These are phyloP conservation scores for Sciurus niger DNA, from an alignment of 2,113 vertebrate species.

Conservation along the genomic window DNA sequence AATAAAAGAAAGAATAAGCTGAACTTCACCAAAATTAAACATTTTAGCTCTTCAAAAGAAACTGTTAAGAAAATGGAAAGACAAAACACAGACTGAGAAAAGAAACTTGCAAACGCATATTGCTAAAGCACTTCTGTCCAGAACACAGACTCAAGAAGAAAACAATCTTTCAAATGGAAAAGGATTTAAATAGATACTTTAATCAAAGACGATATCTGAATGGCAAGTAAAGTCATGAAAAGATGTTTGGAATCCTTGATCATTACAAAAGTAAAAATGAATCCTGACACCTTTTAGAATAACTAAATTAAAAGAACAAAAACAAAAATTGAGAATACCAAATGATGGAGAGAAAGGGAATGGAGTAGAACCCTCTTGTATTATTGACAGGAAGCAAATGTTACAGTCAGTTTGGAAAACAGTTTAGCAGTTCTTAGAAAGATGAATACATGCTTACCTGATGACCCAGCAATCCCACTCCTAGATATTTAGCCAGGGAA, in stretches of 20 bases:
- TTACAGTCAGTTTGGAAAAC: neutral
- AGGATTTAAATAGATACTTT: neutral
- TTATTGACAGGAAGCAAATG: neutral
- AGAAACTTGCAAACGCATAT: constrained; percentile 6
- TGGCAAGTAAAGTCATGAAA: constrained; percentile 1
- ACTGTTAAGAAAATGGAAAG: neutral
- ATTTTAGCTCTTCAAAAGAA: neutral
- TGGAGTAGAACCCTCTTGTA: neutral
- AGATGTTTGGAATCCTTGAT: neutral
- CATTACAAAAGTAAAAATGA: constrained; percentile 11
- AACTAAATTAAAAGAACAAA: neutral
- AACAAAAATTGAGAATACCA: neutral
- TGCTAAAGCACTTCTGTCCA: neutral
- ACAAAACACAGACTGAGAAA: neutral
- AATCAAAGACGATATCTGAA: neutral
- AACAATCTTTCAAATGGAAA: neutral
- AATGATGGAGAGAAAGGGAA: neutral
- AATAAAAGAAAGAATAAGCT: neutral
- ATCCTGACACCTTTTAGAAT: neutral
- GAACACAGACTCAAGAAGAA: neutral
- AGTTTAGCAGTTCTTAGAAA: neutral
- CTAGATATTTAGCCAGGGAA: neutral
- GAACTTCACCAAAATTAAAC: constrained; percentile 13
- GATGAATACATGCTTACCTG: neutral
- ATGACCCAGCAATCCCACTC: neutral